Percentiles rank a stretch among this genome's conserved stretches.
phyloP scores from a whole-genome alignment of 1,140 invertebrate species.

The Pseudomyrmex pallidus region DNA sequence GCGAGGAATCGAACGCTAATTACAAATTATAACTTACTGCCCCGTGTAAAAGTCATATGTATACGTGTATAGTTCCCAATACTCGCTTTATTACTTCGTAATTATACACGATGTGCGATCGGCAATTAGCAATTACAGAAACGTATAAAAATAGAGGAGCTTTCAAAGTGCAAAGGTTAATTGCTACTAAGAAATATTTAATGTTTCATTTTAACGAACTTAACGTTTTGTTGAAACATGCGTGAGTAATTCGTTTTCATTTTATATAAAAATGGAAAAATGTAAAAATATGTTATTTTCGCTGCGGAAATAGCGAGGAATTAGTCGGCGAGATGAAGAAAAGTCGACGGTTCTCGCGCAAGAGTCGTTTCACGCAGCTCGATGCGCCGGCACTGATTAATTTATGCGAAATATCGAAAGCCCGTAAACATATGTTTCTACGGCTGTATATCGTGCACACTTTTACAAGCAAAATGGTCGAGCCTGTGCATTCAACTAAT shows the following conservation, averaged over 20 bases:
- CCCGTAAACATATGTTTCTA: slow-evolving; percentile 76
- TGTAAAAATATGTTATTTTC: slow-evolving; percentile 1
- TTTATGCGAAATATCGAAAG: slow-evolving; percentile 72
- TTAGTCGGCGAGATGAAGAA: no score
- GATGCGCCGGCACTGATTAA: slow-evolving; percentile 64
- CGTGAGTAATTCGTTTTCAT: not conserved
- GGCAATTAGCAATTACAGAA: not conserved
- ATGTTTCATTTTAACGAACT: not conserved
- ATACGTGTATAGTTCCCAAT: not conserved
- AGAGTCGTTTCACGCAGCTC: not conserved
- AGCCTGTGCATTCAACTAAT: slow-evolving; percentile 77
- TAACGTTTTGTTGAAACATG: not conserved
- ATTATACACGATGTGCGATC: not conserved
- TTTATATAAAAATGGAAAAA: not conserved
- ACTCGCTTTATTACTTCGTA: not conserved
- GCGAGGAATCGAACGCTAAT: slow-evolving; percentile 6
- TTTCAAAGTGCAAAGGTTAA: not conserved
- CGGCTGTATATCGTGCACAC: slow-evolving; percentile 68
- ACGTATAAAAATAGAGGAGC: not conserved
- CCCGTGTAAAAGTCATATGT: no score
- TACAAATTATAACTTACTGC: slow-evolving; percentile 2
- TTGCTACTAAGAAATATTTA: no score
- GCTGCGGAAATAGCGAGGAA: not conserved
- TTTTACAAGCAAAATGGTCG: slow-evolving; percentile 76
- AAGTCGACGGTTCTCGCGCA: not conserved